Percentiles rank a stretch among this genome's conserved stretches.
Conservation (phyloP, 2,113 vertebrate genomes). For the Xiphias gladius region DNA sequence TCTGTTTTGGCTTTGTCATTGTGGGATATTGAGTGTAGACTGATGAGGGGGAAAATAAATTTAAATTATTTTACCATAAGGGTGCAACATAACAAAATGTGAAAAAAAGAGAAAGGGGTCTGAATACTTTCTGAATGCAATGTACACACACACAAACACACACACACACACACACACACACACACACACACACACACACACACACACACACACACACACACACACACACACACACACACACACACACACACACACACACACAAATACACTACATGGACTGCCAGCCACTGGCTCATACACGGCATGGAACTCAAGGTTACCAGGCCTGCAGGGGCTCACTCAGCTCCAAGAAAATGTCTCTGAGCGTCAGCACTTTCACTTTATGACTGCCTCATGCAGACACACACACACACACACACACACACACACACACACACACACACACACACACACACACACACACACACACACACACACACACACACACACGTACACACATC, state of each 20-base stretch:
- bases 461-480: conserved; percentile 14
- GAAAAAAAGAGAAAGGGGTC: too few species aligned
- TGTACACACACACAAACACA: background rate
- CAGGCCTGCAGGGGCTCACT: conserved; percentile 61
- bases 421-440: conserved; percentile 14
- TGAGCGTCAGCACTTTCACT: conserved; percentile 64
- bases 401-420: conserved; percentile 9
- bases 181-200: conserved; percentile 18
- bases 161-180: conserved; percentile 12
- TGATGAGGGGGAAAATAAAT: too few species aligned
- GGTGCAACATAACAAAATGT: too few species aligned
- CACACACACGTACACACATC: background rate
- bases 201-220: background rate
- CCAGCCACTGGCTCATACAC: conserved; percentile 19
- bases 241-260: conserved; percentile 16
- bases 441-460: conserved; percentile 21
- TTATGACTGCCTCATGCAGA: conserved; percentile 44
- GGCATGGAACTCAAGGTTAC: conserved; percentile 65
- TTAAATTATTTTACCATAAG: too few species aligned
- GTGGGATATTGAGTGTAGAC: too few species aligned
- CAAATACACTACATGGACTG: background rate
- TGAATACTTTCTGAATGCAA: too few species aligned
- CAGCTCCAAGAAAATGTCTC: conserved; percentile 65
- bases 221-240: conserved; percentile 17
- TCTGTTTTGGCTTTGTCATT: too few species aligned